These are phyloP conservation scores for Trissolcus brochymenae DNA, from an alignment of 2,888 invertebrate genomes.

Conservation along the genomic window DNA sequence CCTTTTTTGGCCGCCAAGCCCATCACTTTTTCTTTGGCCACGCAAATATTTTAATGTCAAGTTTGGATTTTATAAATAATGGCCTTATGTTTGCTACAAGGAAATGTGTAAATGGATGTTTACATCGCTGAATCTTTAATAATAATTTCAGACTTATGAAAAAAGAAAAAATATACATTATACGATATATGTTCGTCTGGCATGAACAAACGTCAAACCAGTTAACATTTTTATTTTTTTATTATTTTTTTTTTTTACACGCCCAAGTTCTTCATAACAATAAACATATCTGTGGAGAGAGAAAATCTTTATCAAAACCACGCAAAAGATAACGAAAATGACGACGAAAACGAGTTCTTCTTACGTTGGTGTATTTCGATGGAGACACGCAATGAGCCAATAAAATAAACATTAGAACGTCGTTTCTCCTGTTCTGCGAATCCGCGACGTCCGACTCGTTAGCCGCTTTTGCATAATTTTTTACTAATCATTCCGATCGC, in stretches of 20 bases:
- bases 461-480: conserved; percentile 55
- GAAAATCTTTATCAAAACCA: conserved; percentile 32
- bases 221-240: conserved; percentile 8
- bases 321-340: conserved; percentile 37
- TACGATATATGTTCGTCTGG: no score
- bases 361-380: conserved; percentile 37
- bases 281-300: conserved; percentile 12
- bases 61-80: neutral
- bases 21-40: no score
- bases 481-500: conserved; percentile 52
- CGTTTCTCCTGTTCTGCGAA: conserved; percentile 38
- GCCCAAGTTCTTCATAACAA: conserved; percentile 15
- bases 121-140: no score
- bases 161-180: no score
- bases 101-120: no score
- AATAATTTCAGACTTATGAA: no score
- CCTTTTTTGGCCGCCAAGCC: neutral
- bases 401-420: conserved; percentile 53
- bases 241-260: no score
- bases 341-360: conserved; percentile 43
- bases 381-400: conserved; percentile 44
- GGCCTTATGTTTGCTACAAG: no score
- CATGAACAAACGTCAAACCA: neutral
- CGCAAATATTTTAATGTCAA: neutral
- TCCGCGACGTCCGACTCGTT: conserved; percentile 42